A percentile compares a stretch with the other conserved stretches of the same genome.
Evolutionary conservation across 2,888 invertebrate species (phyloP).

Genomic region (Polyommatus icarus): DNA sequence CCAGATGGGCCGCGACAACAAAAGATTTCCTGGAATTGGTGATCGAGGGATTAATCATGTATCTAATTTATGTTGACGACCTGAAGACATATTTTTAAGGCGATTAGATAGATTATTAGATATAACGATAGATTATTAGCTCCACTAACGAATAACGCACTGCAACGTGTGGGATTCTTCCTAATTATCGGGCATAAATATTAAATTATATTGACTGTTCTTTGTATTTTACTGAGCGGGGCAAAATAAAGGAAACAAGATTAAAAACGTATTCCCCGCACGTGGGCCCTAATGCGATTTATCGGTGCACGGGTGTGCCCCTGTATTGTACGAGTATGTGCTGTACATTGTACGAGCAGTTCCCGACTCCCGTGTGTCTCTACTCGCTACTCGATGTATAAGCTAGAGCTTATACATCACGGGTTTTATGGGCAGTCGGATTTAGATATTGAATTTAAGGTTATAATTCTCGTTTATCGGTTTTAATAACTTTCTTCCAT

Average conservation of each 20-base stretch:
- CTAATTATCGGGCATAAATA: background rate
- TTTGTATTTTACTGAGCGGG: slow-evolving; percentile 64
- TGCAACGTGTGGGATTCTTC: background rate
- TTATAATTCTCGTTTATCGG: background rate
- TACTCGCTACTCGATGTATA: slow-evolving; percentile 5
- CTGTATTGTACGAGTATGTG: slow-evolving; percentile 59
- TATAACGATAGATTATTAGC: no score
- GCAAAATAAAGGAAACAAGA: slow-evolving; percentile 77
- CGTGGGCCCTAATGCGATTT: slow-evolving; percentile 78
- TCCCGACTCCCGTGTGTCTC: slow-evolving; percentile 45
- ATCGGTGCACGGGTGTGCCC: slow-evolving; percentile 72
- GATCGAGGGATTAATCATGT: no score
- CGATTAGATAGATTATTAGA: no score
- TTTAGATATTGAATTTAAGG: background rate
- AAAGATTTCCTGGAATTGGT: no score
- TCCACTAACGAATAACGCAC: background rate
- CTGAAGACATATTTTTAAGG: background rate
- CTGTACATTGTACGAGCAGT: slow-evolving; percentile 59
- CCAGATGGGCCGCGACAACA: no score
- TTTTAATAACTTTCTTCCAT: background rate
- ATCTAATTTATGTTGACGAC: background rate
- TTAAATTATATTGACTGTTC: slow-evolving; percentile 37
- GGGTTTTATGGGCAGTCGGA: background rate
- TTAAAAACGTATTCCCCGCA: slow-evolving; percentile 78
- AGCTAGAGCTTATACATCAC: background rate